Evolutionary conservation across 1,140 invertebrate species (phyloP).

Genomic region (Macrobrachium rosenbergii): DNA sequence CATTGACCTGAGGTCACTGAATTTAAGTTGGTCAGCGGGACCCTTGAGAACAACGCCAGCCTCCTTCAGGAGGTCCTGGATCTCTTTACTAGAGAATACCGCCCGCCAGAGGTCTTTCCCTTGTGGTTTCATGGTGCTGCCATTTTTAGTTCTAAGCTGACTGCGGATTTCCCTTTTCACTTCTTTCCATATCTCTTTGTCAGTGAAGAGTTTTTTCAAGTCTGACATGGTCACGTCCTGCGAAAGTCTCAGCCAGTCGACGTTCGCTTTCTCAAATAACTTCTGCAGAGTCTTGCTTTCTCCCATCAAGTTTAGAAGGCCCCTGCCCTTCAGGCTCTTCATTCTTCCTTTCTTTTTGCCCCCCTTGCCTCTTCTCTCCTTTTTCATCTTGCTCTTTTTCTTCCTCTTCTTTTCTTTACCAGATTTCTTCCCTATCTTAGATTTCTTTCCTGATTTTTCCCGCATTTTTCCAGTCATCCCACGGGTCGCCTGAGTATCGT

Average conservation of each 20-base stretch:
- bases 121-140: no score
- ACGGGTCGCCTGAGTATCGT: background rate
- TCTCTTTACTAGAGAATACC: no score
- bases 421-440: background rate
- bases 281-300: background rate
- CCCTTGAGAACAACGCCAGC: no score
- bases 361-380: background rate
- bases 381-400: background rate
- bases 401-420: background rate
- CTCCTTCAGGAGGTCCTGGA: no score
- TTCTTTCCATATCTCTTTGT: no score
- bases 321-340: background rate
- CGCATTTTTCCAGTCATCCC: background rate
- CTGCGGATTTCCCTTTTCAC: no score
- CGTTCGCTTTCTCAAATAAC: background rate
- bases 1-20: background rate
- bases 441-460: background rate
- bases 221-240: no score
- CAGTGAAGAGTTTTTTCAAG: no score
- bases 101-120: no score
- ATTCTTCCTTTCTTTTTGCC: background rate
- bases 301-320: background rate
- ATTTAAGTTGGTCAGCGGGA: no score
- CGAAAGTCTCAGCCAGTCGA: background rate
- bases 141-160: no score